Conservation (phyloP, 2,888 invertebrate genomes). For the Tetropium fuscum region DNA sequence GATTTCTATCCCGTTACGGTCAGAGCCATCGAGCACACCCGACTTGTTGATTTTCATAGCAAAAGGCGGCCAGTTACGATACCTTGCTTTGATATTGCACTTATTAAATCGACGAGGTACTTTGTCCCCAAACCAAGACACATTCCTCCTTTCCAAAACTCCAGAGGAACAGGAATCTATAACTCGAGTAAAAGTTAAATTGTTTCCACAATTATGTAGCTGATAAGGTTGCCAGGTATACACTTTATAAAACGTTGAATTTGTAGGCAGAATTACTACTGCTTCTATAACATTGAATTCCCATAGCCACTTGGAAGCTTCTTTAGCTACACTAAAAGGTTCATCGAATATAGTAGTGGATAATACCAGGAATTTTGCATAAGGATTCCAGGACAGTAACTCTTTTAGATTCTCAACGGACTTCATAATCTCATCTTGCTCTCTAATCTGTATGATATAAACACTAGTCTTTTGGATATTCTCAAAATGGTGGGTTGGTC, state of each 20-base stretch:
- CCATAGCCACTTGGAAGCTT: slow-evolving; percentile 19
- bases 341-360: slow-evolving; percentile 4
- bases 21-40: background rate
- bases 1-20: slow-evolving; percentile 6
- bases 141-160: background rate
- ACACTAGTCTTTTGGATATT: background rate
- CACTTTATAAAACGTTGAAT: slow-evolving; percentile 21
- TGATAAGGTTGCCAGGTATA: slow-evolving; percentile 31
- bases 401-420: slow-evolving; percentile 6
- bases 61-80: slow-evolving; percentile 22
- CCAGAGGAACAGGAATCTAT: slow-evolving; percentile 29
- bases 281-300: slow-evolving; percentile 20
- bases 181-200: background rate
- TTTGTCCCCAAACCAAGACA: slow-evolving; percentile 23
- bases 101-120: slow-evolving; percentile 26
- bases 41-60: background rate
- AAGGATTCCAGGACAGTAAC: slow-evolving; percentile 2
- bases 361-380: slow-evolving; percentile 22
- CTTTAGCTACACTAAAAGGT: background rate
- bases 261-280: slow-evolving; percentile 25
- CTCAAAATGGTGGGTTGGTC: background rate
- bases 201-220: slow-evolving; percentile 10
- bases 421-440: background rate
- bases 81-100: slow-evolving; percentile 24
- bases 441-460: slow-evolving; percentile 30